phyloP scores from a whole-genome alignment of 2,888 invertebrate genomes.

The Eupithecia subumbrata region DNA sequence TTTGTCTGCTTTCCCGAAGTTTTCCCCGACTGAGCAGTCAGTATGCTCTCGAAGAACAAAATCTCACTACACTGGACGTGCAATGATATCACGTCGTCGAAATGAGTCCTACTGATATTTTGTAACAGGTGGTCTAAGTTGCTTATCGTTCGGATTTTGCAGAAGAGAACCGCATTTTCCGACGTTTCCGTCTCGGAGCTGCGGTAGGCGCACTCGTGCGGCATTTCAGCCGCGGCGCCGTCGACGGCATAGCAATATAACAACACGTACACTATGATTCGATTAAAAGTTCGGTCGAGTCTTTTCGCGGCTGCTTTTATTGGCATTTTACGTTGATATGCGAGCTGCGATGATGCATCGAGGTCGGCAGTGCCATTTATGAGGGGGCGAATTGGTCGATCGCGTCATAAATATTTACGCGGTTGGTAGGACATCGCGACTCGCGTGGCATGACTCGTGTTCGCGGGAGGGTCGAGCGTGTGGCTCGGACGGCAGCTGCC shows the following conservation, averaged over 20 bases:
- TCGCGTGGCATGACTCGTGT: conserved; percentile 71
- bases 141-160: conserved; percentile 89
- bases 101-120: conserved; percentile 87
- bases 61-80: conserved; percentile 90
- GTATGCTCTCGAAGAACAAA: conserved; percentile 88
- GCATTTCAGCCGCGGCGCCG: conserved; percentile 78
- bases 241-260: conserved; percentile 77
- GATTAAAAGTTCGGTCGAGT: conserved; percentile 80
- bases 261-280: conserved; percentile 80
- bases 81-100: conserved; percentile 86
- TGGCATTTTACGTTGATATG: conserved; percentile 79
- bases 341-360: conserved; percentile 67
- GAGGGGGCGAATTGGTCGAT: conserved; percentile 69
- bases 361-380: conserved; percentile 78
- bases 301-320: conserved; percentile 75
- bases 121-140: conserved; percentile 87
- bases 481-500: conserved; percentile 75
- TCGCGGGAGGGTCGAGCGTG: conserved; percentile 56
- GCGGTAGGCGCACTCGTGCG: conserved; percentile 89
- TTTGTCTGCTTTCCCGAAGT: conserved; percentile 80
- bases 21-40: conserved; percentile 80
- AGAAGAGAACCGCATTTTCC: conserved; percentile 85
- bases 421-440: conserved; percentile 74
- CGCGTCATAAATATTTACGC: conserved; percentile 81
- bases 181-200: conserved; percentile 83